phyloP scores from a whole-genome alignment of 1,140 invertebrate species.

The Ditylenchus dipsaci region DNA sequence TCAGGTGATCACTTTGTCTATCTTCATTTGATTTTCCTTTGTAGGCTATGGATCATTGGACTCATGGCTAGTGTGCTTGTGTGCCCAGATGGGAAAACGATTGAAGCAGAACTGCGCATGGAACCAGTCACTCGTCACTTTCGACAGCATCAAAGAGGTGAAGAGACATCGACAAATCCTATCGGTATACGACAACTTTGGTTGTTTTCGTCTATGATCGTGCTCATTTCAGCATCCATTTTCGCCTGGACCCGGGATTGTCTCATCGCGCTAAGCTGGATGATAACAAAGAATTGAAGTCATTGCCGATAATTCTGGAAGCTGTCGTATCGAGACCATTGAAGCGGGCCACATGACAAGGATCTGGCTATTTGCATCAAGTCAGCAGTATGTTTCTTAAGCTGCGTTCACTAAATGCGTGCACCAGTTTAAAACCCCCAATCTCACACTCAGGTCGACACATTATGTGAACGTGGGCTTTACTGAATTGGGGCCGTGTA shows the following conservation, averaged over 20 bases:
- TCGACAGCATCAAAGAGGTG: conserved; percentile 72
- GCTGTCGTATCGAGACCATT: conserved; percentile 84
- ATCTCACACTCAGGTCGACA: too few species aligned
- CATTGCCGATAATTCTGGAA: conserved; percentile 66
- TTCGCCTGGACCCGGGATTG: conserved; percentile 90
- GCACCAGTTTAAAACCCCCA: too few species aligned
- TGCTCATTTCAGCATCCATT: conserved; percentile 74
- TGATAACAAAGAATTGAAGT: conserved; percentile 25
- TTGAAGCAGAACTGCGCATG: conserved; percentile 94
- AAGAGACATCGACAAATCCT: conserved; percentile 61
- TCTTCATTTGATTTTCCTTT: conserved; percentile 62
- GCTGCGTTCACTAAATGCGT: too few species aligned
- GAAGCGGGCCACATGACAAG: conserved; percentile 93
- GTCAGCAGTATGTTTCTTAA: too few species aligned
- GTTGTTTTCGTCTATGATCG: neutral
- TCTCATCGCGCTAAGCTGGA: conserved; percentile 71
- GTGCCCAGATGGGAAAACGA: conserved; percentile 90
- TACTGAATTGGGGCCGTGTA: too few species aligned
- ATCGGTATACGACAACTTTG: conserved; percentile 64
- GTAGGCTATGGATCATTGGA: conserved; percentile 71
- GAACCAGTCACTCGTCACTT: conserved; percentile 90
- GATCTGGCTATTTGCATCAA: conserved; percentile 91
- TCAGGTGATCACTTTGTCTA: conserved; percentile 70
- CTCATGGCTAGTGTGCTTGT: conserved; percentile 91
- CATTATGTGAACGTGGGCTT: too few species aligned